phyloP scores from a whole-genome alignment of 2,888 invertebrate species.

The Ferrisia virgata region DNA sequence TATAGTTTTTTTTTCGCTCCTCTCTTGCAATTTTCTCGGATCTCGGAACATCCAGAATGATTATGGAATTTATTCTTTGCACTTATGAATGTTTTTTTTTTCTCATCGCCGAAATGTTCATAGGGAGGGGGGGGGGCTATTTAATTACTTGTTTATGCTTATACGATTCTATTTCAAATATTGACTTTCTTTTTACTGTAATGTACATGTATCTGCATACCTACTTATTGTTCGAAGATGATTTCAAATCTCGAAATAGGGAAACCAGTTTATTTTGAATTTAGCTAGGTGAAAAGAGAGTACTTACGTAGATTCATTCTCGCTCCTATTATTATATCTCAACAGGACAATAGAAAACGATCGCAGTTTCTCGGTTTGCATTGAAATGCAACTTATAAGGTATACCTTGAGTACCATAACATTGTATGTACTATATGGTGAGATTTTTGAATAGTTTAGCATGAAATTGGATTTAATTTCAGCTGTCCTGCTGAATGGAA shows the following conservation, averaged over 20 bases:
- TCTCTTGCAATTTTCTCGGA: too few species aligned
- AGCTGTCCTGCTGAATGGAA: not conserved
- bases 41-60: too few species aligned
- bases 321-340: not conserved
- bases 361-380: not conserved
- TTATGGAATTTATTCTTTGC: too few species aligned
- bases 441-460: slow-evolving; percentile 17
- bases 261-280: not conserved
- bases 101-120: too few species aligned
- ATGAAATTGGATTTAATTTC: slow-evolving; percentile 33
- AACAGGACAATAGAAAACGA: not conserved
- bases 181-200: not conserved
- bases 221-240: too few species aligned
- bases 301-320: not conserved
- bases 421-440: not conserved
- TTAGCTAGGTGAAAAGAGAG: not conserved
- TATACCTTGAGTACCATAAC: not conserved
- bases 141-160: too few species aligned
- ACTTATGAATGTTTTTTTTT: too few species aligned
- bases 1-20: too few species aligned
- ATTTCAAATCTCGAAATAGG: not conserved
- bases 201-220: too few species aligned
- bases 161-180: too few species aligned
- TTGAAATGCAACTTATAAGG: not conserved
- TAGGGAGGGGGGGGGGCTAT: too few species aligned